Percentiles rank a stretch among this genome's conserved stretches.
Evolutionary conservation across 2,888 invertebrate species (phyloP).

Genomic region (Chrysodeixis includens): DNA sequence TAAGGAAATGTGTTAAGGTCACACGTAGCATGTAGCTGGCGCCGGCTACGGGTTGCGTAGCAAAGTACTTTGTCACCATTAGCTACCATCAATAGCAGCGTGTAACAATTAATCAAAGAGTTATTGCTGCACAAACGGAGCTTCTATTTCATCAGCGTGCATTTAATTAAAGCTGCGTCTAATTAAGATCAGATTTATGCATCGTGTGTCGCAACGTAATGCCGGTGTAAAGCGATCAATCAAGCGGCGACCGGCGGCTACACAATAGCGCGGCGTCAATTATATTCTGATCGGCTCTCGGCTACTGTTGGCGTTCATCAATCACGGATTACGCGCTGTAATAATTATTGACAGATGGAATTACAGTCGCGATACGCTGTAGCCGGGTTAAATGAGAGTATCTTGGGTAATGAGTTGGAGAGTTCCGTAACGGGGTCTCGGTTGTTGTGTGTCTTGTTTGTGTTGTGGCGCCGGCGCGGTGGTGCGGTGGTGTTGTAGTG

Average conservation of each 20-base stretch:
- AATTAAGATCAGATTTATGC: constrained; percentile 77
- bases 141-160: constrained; percentile 73
- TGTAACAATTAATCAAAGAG: constrained; percentile 66
- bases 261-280: constrained; percentile 80
- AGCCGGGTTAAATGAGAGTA: constrained; percentile 68
- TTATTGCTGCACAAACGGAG: constrained; percentile 67
- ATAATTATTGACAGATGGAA: constrained; percentile 84
- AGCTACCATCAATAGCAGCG: constrained; percentile 53
- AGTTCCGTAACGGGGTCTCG: constrained; percentile 49
- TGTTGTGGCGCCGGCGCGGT: constrained; percentile 10
- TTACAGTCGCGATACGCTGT: constrained; percentile 61
- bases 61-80: constrained; percentile 50
- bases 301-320: constrained; percentile 84
- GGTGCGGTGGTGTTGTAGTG: constrained; percentile 29
- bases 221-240: constrained; percentile 70
- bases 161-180: constrained; percentile 78
- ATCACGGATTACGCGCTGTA: constrained; percentile 81
- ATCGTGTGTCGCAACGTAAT: constrained; percentile 66
- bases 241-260: constrained; percentile 58
- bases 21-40: constrained; percentile 58
- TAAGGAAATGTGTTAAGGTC: background rate
- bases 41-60: constrained; percentile 52
- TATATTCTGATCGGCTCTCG: constrained; percentile 69
- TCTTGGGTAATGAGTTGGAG: constrained; percentile 66
- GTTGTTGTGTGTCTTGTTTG: constrained; percentile 29